Evolutionary conservation across 1,140 invertebrate species (phyloP), one percentile per base, ranked within the genome.

Genomic region (Argopecten irradians): DNA sequence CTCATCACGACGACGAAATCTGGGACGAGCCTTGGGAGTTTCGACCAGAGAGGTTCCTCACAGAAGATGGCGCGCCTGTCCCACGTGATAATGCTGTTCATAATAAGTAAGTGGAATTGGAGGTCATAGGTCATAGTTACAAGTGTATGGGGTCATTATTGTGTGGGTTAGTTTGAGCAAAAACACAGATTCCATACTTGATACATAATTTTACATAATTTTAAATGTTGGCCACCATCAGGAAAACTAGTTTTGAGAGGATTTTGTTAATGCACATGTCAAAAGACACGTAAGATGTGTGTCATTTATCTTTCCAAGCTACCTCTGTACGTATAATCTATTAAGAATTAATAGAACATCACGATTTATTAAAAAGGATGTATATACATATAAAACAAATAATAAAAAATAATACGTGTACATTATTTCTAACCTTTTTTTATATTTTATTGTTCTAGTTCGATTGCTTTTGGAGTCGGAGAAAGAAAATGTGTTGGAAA

Each of bases 11-110:
- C 94, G 96, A 97, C 0, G 91, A 95, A 5, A 94, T 96, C 43
- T 99, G 98, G 97, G 89, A 91, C 8, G 95, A 98, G 33, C 98
- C 98, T 0, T 96, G 97, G 43, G 92, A 94, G 16, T 99, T 97
- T 93, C 96, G 96, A 33, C 98, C 98, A 0, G 96, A 96, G 2
- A 95, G 98, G 71, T 95, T 93, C 82, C 86, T 95, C 14, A 92
- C 92, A 43, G 82, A 88, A 0, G 34, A 86, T 0, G 93, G 92
- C 3, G 39, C 91, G n/a, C 84, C 94, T 7, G 36, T 94, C 22
- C 88, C 92, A 0, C 36, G 88, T n/a, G 91, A 90, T 83, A 91
- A 94, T 88, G 87, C 89, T 32, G 82, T 41, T 34, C 84, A 91
- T 34, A 91, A 85, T 90, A 93, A 91, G 94, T 93, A 92, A 35